A percentile compares a stretch with the other conserved stretches of the same genome.
phyloP scores from a whole-genome alignment of 2,113 vertebrate genomes.

The Sceloporus undulatus region DNA sequence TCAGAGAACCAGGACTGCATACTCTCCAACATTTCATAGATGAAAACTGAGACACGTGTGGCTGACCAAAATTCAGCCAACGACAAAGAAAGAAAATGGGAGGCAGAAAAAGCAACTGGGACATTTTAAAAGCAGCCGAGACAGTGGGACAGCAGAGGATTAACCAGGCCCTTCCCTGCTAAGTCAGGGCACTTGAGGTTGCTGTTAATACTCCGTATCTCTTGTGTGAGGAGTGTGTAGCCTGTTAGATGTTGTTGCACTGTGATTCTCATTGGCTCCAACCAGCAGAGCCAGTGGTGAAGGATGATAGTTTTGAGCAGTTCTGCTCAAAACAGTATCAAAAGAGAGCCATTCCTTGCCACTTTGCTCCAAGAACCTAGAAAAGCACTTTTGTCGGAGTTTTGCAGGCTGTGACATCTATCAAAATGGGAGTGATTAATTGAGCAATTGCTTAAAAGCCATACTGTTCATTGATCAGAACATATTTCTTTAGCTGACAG shows the following conservation, averaged over 20 bases:
- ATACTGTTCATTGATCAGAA: slow-evolving; percentile 5
- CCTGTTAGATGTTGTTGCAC: too few relatives aligned
- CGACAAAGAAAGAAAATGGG: too few relatives aligned
- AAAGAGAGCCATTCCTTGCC: neutral
- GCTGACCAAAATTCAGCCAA: too few relatives aligned
- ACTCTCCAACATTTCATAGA: neutral
- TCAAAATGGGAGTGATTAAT: neutral
- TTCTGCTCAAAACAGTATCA: neutral
- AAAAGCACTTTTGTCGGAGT: neutral
- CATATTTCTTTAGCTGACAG: neutral
- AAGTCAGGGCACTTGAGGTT: too few relatives aligned
- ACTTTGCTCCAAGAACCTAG: neutral
- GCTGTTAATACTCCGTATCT: too few relatives aligned
- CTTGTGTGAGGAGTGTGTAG: too few relatives aligned
- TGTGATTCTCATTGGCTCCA: neutral
- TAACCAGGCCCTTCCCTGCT: too few relatives aligned
- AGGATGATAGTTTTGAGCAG: too few relatives aligned
- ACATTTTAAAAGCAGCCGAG: too few relatives aligned
- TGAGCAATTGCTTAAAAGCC: neutral
- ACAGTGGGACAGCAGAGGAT: too few relatives aligned
- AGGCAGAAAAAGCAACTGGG: too few relatives aligned
- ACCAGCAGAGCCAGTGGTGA: neutral
- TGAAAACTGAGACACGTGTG: neutral
- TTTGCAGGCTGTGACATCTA: neutral
- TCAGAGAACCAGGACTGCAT: neutral